phyloP scores from a whole-genome alignment of 1,140 invertebrate species.

The Phthorimaea operculella region DNA sequence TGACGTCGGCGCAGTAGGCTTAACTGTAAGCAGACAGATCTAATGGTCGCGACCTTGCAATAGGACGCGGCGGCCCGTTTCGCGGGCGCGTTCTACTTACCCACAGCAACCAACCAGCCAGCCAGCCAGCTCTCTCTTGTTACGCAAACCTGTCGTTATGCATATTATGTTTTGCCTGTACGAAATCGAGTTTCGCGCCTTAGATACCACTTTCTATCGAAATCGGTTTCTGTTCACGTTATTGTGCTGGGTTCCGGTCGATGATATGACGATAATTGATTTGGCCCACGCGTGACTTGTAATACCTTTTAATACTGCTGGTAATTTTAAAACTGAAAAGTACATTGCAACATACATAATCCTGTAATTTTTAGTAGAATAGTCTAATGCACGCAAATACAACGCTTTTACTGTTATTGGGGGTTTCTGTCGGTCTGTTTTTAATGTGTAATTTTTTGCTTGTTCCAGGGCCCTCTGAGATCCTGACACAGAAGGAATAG shows the following conservation, averaged over 20 bases:
- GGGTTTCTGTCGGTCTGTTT: no score
- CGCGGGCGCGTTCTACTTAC: constrained; percentile 54
- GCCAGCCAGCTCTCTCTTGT: constrained; percentile 50
- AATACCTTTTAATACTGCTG: no score
- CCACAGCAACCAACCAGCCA: constrained; percentile 12
- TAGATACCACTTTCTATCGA: constrained; percentile 49
- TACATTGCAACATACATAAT: no score
- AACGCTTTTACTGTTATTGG: no score
- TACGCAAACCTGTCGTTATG: constrained; percentile 63
- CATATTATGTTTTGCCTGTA: constrained; percentile 54
- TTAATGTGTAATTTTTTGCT: constrained; percentile 14
- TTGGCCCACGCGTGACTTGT: no score
- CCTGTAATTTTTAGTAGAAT: no score
- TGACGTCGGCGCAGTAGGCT: no score
- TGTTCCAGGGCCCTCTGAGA: constrained; percentile 61
- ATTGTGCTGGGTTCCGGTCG: not conserved
- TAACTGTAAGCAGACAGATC: no score
- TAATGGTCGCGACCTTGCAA: constrained; percentile 37
- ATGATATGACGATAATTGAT: not conserved
- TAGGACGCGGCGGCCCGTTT: constrained; percentile 40
- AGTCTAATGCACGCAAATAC: no score
- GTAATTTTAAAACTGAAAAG: no score
- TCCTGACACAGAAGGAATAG: constrained; percentile 65
- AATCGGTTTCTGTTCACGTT: not conserved
- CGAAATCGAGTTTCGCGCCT: constrained; percentile 36